These are phyloP conservation scores for Sporophila hypoxantha DNA, from an alignment of 2,113 vertebrate genomes.

Conservation along the genomic window DNA sequence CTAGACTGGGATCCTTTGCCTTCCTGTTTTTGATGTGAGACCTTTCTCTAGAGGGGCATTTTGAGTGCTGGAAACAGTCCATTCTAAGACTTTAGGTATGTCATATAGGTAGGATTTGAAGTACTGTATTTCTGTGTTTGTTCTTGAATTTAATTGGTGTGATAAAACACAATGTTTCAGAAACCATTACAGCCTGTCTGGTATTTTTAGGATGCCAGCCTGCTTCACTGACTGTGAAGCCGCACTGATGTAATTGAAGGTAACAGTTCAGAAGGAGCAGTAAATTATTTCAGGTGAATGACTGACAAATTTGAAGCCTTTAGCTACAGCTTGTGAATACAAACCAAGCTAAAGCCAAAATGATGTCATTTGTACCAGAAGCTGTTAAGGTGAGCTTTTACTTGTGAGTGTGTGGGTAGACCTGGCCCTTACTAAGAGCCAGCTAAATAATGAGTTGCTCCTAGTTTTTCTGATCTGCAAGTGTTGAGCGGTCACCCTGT, in stretches of 20 bases:
- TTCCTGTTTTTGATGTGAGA: not conserved
- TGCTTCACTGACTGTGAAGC: not conserved
- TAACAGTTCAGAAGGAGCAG: not conserved
- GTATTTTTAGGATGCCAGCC: not conserved
- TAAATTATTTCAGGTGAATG: not conserved
- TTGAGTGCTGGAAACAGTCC: not conserved
- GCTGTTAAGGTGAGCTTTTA: not conserved
- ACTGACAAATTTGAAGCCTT: not conserved
- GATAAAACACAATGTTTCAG: not conserved
- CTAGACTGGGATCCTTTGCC: not conserved
- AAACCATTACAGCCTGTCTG: not conserved
- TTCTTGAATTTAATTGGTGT: not conserved
- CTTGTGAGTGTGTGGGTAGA: not conserved
- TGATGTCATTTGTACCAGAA: not conserved
- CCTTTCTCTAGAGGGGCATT: not conserved
- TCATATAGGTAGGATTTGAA: not conserved
- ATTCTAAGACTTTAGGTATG: not conserved
- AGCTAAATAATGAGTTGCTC: not conserved
- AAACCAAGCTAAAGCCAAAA: not conserved
- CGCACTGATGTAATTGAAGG: not conserved
- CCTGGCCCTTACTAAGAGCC: not conserved
- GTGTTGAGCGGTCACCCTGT: not conserved
- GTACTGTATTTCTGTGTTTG: not conserved
- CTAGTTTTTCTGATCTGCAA: not conserved
- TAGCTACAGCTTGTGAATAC: not conserved